Evolutionary conservation across 1,140 invertebrate species (phyloP), one percentile per base, ranked within the genome.

Genomic region (Frieseomelitta varia): DNA sequence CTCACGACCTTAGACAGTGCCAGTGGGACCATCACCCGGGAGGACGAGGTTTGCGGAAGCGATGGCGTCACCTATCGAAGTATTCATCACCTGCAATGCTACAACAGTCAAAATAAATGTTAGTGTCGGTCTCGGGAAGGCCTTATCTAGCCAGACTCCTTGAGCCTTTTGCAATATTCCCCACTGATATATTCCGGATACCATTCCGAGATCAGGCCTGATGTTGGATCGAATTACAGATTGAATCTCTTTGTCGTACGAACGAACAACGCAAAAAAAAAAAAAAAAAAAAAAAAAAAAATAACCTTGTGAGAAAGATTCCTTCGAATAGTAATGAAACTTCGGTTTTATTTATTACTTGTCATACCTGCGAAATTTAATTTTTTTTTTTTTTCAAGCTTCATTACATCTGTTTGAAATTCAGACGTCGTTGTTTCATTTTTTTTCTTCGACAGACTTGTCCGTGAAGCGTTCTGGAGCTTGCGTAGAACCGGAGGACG

Each of bases 41-140:
- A 84, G 12, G 79, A 88, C 34, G 53, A 65, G 69, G 91, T 93
- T 34, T 94, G 93, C 74, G 93, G 92, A 71, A 91, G 87, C 81
- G 93, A 94, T 79, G 93, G 92, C 24, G 79, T 86, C 30, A 92
- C 92, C 24, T 93, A 93, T 75, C 79, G 65, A 34, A 92, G 91
- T 53, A 85, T 86, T 53, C 84, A 92, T 85, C 92, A 93, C 78
- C 84, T 94, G 47, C 87, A 88, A 51, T 94, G 93, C 77, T 86
- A 92, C 21, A 88, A 83, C 34, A 79, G 78, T 68, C 84, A 87
- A 30, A 87, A 93, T 79, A 91, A 91, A 92, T 88, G 93, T 94
- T 81, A 90, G 89, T 87, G 21, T 47, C 15, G 2, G 4, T 21
- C 15, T 19, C 2, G 14, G 6, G n/a, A 39, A 24, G 4, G 21